Percentiles rank a stretch among this genome's conserved stretches.
Conservation (phyloP, 1,140 invertebrate genomes). For the Brachionus manjavacas region DNA sequence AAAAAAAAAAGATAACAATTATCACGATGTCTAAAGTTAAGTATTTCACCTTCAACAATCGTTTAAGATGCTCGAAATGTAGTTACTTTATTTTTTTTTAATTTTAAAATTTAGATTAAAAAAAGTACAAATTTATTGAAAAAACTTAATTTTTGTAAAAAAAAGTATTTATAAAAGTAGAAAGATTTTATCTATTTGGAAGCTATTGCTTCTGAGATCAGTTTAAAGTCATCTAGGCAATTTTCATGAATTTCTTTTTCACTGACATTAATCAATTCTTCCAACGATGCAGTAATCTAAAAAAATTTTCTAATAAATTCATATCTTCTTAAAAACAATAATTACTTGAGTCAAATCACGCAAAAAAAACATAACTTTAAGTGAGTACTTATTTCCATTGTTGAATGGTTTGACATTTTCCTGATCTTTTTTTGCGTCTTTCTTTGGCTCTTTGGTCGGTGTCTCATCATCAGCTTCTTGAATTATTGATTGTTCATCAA, state of each 20-base stretch:
- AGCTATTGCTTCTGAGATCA: background rate
- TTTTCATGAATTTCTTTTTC: conserved; percentile 7
- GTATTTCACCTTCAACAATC: too few species aligned
- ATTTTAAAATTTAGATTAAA: too few species aligned
- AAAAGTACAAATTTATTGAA: too few species aligned
- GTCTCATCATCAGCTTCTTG: conserved; percentile 10
- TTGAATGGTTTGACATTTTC: background rate
- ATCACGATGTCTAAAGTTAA: too few species aligned
- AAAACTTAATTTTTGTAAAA: background rate
- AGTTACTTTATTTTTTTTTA: too few species aligned
- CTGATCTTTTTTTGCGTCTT: background rate
- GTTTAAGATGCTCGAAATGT: too few species aligned
- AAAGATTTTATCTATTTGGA: background rate
- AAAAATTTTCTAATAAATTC: background rate
- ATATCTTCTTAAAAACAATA: background rate
- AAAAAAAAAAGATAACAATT: too few species aligned
- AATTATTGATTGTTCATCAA: conserved; percentile 30
- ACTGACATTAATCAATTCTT: background rate
- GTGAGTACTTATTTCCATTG: background rate
- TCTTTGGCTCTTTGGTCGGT: background rate
- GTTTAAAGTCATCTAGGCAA: background rate
- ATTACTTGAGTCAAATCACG: conserved; percentile 8
- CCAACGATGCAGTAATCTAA: background rate
- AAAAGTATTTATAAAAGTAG: background rate
- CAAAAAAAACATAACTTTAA: background rate